Conservation (phyloP, 2,113 vertebrate genomes). For the Camelus bactrianus region DNA sequence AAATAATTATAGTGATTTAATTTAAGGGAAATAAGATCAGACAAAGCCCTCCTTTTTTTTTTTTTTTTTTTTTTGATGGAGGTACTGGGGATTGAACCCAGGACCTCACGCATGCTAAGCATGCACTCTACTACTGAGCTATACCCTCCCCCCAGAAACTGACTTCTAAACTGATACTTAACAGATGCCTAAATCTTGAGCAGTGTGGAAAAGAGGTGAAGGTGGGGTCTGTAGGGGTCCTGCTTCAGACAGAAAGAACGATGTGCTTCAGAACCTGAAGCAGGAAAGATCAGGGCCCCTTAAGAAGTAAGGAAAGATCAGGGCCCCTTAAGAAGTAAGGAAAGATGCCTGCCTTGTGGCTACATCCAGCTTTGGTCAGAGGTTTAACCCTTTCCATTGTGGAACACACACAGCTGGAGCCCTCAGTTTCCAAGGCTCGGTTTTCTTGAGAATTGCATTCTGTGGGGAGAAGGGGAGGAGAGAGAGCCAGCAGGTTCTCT, state of each 20-base stretch:
- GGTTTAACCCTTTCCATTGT: slow-evolving; percentile 54
- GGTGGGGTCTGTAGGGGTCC: not conserved
- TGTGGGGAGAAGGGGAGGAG: not conserved
- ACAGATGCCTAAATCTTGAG: slow-evolving; percentile 1
- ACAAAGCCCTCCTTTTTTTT: not conserved
- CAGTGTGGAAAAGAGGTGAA: not conserved
- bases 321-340: not conserved
- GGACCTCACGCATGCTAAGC: no score
- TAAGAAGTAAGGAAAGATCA: not conserved
- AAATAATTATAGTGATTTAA: not conserved
- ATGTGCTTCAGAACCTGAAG: not conserved
- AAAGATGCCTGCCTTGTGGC: not conserved
- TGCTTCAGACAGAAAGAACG: slow-evolving; percentile 2
- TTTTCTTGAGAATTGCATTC: not conserved
- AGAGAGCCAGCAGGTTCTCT: not conserved
- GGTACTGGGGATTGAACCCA: no score
- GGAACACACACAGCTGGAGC: not conserved
- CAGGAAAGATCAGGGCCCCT: slow-evolving; percentile 27
- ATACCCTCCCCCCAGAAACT: not conserved
- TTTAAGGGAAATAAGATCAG: not conserved
- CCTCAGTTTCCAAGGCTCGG: not conserved
- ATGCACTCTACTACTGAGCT: no score
- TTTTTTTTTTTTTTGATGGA: not conserved
- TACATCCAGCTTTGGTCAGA: not conserved
- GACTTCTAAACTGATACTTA: slow-evolving; percentile 45